Evolutionary conservation across 23 tunicate species (phyloP), one percentile per base, ranked within the genome.

Genomic region (Trididemnum nubilum): DNA sequence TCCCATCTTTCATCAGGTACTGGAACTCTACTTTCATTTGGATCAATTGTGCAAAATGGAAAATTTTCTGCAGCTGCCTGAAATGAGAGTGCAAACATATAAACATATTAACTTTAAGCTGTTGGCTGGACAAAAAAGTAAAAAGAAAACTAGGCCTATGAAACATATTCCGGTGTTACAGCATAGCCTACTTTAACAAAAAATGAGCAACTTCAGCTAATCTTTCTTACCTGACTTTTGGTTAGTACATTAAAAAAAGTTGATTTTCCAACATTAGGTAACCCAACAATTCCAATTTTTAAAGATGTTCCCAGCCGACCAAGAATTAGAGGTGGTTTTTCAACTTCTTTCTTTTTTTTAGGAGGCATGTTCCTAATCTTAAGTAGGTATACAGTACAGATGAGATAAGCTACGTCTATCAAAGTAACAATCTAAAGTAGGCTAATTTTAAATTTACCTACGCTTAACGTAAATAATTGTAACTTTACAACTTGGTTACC

Each of bases 1-100:
- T 86, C 93, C 92, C 96, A 96, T 80, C 99, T 72, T 58, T 90
- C 91, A 90, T 96, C 99, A 22, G 99, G 99, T 7, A 96, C 99
- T 2, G 99, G 91, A 35, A 96, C 99, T 82, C 99, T 78, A 73
- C 92, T 87, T 75, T 96, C 99, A 76, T 96, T 96, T 0, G 99
- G 99, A 80, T 96, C 99, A 83, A 96, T 96, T 12, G 99, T 96
- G 58, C 99, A 96, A 72, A 96, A 96, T n/a, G 99, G 99, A 81
- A 96, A 96, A 54, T 96, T 96, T 74, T 96, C 99, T 2, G 99
- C 99, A 57, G 92, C 37, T 7, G 95, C 95, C 92, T 92, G 36
- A 34, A 58, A 44, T 15, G n/a, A n/a, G n/a, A n/a, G n/a, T n/a
- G n/a, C n/a, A n/a, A 28, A 44, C 0, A 77, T 75, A 19, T 39